Base-by-base conservation (phyloP, 2,797 vertebrate genomes). In the Crax fasciolata region DNA sequence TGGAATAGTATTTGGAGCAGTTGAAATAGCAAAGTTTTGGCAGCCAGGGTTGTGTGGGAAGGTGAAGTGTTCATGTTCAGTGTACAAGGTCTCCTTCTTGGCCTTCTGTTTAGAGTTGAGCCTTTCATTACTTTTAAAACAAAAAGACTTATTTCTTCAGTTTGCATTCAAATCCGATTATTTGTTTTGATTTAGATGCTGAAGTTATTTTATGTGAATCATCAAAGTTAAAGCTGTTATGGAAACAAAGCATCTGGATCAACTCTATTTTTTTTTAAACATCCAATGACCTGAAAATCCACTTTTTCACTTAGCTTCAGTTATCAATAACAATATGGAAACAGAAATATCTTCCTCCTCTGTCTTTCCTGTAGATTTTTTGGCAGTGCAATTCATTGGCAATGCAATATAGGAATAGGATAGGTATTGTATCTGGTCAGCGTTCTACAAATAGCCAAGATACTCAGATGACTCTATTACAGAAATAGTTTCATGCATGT, bases 171-270 rank as follows among this genome's bases (percentile, higher is more conserved):
- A 0, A 1, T 35, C 13, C 24, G 15, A 59, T 55, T 63, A 67
- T 87, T 70, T 71, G 6, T 20, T 82, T 67, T 54, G 4, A 84
- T 77, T 84, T 48, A 63, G 58, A 27, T 23, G 25, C 39, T 71
- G 43, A 74, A 74, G 35, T 30, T 74, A 43, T 71, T 70, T 39
- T 35, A n/a, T 59, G 17, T 43, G 44, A 68, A 65, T 35, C 43
- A 44, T 44, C 86, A 72, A 52, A 74, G 84, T 6, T 9, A 71
- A 93, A 93, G 84, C 41, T 43, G 41, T 75, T 52, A 55, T 23
- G 83, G 79, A 75, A 90, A 85, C 24, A 90, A 93, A 72, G 8
- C 38, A 82, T 57, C 54, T 87, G 49, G 39, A 82, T 57, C 32
- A 61, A 82, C 25, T 9, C 15, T 13, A 82, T 55, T 57, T 52